Base-by-base conservation (phyloP, 2,888 invertebrate species). In the Loripinus fragilis region DNA sequence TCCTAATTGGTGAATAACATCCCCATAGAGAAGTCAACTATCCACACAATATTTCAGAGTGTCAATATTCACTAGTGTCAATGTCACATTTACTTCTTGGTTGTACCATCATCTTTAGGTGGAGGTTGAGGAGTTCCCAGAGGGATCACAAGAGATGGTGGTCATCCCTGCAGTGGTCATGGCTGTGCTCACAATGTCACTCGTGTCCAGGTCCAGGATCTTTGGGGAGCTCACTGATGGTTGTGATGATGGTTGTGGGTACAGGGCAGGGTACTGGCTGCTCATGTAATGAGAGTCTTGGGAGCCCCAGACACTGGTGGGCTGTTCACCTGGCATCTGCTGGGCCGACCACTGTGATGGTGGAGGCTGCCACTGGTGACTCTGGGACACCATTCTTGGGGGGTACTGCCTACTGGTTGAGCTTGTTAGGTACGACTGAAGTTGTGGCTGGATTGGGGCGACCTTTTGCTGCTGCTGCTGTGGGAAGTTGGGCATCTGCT, bases 281-380 rank as follows among this genome's bases (percentile, higher is more conserved):
- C 75, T 69, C 75, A 75, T 75, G 68, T 69, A 75, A 70, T 55
- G 75, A 69, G 30, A 75, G 75, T 75, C 75, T 75, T 75, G 75
- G 69, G 75, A 75, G 75, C 70, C 75, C 70, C 75, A 75, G 75
- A 70, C 75, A 75, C 75, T 60, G 68, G 75, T 75, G 75, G 68
- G 60, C 75, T 75, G 75, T 75, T 75, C 60, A 69, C 69, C 35
- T 75, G 75, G 75, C 74, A 74, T 74, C 74, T 74, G 67, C 68
- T 74, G 74, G 74, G 69, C 70, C 69, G 45, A 75, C 69, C 75
- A 75, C 75, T 75, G 75, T 35, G 52, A 35, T 75, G 42, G 68
- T 68, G 42, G 45, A 68, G 42, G 68, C 71, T 71, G 71, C 71
- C 71, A 71, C 71, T 71, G 52, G 71, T 71, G 52, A 71, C 50